Evolutionary conservation across 2,797 vertebrate genomes (phyloP).

Genomic region (Pterois miles): DNA sequence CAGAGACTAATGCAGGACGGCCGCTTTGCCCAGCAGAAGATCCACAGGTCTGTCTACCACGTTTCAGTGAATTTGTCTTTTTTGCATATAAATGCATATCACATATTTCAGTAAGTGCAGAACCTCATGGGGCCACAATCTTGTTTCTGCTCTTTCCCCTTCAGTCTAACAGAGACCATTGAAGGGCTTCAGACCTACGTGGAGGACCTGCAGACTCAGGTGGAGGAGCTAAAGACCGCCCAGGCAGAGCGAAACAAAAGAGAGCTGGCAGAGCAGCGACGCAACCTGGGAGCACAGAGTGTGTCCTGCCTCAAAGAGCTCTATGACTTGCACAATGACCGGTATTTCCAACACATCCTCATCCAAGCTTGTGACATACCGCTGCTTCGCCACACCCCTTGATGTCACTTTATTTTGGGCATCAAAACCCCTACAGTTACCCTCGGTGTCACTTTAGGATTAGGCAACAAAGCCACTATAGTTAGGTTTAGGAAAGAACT

Average conservation of each 20-base stretch:
- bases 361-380: too few species aligned
- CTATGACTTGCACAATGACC: conserved; percentile 88
- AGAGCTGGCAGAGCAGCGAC: conserved; percentile 82
- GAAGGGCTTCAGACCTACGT: conserved; percentile 90
- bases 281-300: conserved; percentile 84
- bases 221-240: conserved; percentile 87
- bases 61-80: background rate
- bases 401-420: too few species aligned
- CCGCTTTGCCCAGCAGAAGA: conserved; percentile 90
- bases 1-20: conserved; percentile 90
- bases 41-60: conserved; percentile 82
- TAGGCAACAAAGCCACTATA: too few species aligned
- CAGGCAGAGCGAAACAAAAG: conserved; percentile 75
- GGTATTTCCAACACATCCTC: conserved; percentile 74
- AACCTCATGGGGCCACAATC: background rate
- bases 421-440: too few species aligned
- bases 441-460: too few species aligned
- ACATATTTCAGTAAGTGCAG: background rate
- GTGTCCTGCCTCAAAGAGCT: conserved; percentile 93
- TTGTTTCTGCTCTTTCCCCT: background rate
- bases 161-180: conserved; percentile 92
- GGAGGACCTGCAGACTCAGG: conserved; percentile 90
- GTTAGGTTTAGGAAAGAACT: too few species aligned
- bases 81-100: background rate
- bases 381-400: too few species aligned